These are phyloP conservation scores for Lasiurus borealis DNA, from an alignment of 2,113 vertebrate genomes.

Conservation along the genomic window DNA sequence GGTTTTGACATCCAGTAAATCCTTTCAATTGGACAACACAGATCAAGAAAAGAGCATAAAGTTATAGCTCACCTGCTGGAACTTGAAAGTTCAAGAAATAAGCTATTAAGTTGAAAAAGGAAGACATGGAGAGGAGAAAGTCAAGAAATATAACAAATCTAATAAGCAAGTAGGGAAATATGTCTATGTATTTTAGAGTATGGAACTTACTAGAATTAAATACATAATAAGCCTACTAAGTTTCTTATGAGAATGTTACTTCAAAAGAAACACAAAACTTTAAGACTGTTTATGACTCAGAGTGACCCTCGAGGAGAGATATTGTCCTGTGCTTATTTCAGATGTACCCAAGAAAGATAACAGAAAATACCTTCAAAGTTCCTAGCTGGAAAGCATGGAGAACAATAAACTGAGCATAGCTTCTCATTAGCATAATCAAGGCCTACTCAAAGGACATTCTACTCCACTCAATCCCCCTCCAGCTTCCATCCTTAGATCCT, in stretches of 20 bases:
- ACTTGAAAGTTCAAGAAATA: constrained; percentile 55
- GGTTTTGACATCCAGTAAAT: constrained; percentile 41
- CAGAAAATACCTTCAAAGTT: neutral
- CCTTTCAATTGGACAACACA: constrained; percentile 51
- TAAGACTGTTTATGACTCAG: neutral
- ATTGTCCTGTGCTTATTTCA: constrained; percentile 28
- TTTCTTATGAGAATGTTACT: constrained; percentile 22
- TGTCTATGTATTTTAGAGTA: neutral
- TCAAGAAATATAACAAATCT: constrained; percentile 35
- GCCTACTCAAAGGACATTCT: neutral
- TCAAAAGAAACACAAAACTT: neutral
- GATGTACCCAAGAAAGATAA: neutral
- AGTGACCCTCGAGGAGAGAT: neutral
- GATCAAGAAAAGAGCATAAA: constrained; percentile 55
- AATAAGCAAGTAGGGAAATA: constrained; percentile 24
- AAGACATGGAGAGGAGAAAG: neutral
- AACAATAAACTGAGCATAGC: neutral
- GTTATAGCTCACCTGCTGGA: neutral
- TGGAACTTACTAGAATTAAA: constrained; percentile 11
- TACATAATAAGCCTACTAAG: neutral
- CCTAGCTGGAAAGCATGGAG: neutral
- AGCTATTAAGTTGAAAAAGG: constrained; percentile 60
- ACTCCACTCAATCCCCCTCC: neutral
- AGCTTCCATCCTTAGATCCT: constrained; percentile 15
- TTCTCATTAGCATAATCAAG: neutral